Base-by-base conservation (phyloP, 2,888 invertebrate species). In the Platycnemis pennipes region DNA sequence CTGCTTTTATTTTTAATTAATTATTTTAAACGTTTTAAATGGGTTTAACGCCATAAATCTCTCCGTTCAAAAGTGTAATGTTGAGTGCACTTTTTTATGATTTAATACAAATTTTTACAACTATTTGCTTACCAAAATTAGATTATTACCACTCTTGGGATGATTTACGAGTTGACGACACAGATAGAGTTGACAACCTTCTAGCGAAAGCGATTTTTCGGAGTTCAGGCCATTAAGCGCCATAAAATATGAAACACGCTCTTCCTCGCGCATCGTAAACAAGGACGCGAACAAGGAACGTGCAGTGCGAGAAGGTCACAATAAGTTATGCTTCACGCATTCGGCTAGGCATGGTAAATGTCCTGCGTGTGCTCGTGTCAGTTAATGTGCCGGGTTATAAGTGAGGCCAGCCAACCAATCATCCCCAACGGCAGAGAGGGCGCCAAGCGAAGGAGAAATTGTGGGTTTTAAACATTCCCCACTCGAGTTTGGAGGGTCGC, bases 281-380 rank as follows among this genome's bases (percentile, higher is more conserved):
- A 8, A 8, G 77, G 37, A 77, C 37, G 77, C 31, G 77, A 77
- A 77, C 77, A 77, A 77, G 77, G 37, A 77, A 77, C 37, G 77
- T 37, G 31, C 77, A 37, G 77, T 26, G 31, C 26, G 13, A 77
- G 37, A 11, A 16, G 37, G 37, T 31, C 77, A 31, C 31, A 31
- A 63, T 63, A 63, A 77, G 77, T 77, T 77, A 77, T 77, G 77
- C 37, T 11, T 37, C 16, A 77, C 77, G 77, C 77, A 77, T 77
- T 77, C 16, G 77, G 77, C 16, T 77, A 37, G 77, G 77, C 77
- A 37, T 77, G 77, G 77, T 63, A 63, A 77, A 37, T 77, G 77
- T 77, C 16, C 77, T 26, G 77, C 16, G 77, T 77, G 37, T 77
- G 77, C 77, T 26, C 3, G 77, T 77, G 37, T 37, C 37, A 37